Conservation (phyloP, 2,113 vertebrate genomes). For the Zonotrichia leucophrys region DNA sequence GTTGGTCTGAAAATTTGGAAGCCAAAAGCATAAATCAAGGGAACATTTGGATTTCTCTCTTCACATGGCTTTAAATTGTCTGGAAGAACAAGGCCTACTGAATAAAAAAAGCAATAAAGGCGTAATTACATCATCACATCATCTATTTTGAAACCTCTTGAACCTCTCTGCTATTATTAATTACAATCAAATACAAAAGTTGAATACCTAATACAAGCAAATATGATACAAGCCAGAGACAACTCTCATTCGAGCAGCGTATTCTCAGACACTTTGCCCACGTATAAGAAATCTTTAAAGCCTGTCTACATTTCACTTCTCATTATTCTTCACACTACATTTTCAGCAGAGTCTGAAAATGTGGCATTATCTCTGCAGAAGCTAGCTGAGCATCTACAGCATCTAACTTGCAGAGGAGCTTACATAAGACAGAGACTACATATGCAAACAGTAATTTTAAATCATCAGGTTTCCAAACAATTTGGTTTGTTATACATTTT, state of each 20-base stretch:
- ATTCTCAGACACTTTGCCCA: not conserved
- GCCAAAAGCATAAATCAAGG: not conserved
- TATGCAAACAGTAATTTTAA: not conserved
- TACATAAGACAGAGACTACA: conserved; percentile 1
- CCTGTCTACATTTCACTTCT: not conserved
- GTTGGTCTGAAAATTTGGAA: not conserved
- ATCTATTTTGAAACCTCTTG: not conserved
- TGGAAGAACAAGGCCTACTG: not conserved
- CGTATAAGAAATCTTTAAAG: not conserved
- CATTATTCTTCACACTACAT: not conserved
- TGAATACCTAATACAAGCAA: not conserved
- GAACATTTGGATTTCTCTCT: not conserved
- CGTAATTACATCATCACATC: not conserved
- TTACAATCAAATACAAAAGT: not conserved
- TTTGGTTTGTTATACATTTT: not conserved
- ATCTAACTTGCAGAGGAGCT: not conserved
- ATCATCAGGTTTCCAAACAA: not conserved
- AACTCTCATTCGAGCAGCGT: not conserved
- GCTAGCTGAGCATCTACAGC: not conserved
- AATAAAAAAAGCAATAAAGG: not conserved
- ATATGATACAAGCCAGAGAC: not conserved
- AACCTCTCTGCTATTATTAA: not conserved
- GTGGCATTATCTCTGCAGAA: not conserved
- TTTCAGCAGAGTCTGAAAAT: conserved; percentile 27
- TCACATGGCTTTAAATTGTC: not conserved